phyloP scores from a whole-genome alignment of 2,888 invertebrate genomes.

The Amblyjoppa proteus region DNA sequence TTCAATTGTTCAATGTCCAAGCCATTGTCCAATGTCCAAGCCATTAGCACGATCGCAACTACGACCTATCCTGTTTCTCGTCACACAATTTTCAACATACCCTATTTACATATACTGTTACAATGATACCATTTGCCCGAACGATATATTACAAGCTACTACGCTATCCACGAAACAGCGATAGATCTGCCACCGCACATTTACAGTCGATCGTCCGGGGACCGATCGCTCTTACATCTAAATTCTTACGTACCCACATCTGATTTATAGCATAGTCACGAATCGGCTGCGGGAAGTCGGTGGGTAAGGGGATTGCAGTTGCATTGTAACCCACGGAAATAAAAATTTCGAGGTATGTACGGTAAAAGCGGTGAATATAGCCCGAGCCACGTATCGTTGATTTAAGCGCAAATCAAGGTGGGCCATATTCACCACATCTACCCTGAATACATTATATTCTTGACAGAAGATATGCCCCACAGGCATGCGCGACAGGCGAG shows the following conservation, averaged over 20 bases:
- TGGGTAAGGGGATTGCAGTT: background rate
- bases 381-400: too few species aligned
- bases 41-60: background rate
- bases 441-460: too few species aligned
- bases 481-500: too few species aligned
- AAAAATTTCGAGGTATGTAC: background rate
- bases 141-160: constrained; percentile 1
- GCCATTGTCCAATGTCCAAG: background rate
- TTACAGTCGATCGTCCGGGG: background rate
- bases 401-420: too few species aligned
- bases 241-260: background rate
- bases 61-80: background rate
- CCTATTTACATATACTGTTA: constrained; percentile 22
- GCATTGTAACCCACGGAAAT: background rate
- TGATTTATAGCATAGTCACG: constrained; percentile 4
- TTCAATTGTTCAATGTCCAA: background rate
- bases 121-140: background rate
- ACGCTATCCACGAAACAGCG: background rate
- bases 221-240: background rate
- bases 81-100: background rate
- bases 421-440: too few species aligned
- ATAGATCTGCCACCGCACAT: background rate
- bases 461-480: too few species aligned
- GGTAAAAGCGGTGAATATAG: too few species aligned
- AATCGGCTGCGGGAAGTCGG: background rate